phyloP scores from a whole-genome alignment of 2,113 vertebrate species.

The Galemys pyrenaicus region DNA sequence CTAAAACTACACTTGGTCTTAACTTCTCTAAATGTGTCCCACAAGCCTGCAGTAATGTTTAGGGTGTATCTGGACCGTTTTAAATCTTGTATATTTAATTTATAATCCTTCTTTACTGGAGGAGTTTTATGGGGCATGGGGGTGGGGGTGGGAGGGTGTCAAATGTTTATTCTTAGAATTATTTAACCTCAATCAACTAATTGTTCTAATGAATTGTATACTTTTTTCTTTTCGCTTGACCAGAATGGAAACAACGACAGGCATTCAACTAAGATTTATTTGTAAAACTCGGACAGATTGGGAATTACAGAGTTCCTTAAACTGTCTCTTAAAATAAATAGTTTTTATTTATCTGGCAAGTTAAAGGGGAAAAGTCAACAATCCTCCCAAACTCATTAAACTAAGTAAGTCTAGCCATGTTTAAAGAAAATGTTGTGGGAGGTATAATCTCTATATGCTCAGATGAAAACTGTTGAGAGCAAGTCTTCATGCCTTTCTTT shows the following conservation, averaged over 20 bases:
- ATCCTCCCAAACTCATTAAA: constrained; percentile 52
- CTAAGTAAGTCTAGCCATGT: constrained; percentile 58
- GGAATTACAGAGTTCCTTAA: constrained; percentile 68
- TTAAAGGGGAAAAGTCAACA: constrained; percentile 67
- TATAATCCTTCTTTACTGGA: constrained; percentile 54
- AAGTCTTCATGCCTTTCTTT: constrained; percentile 13
- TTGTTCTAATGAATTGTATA: constrained; percentile 71
- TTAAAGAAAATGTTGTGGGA: constrained; percentile 63
- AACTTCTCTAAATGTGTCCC: constrained; percentile 65
- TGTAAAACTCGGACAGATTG: constrained; percentile 58
- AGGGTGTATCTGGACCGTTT: constrained; percentile 48
- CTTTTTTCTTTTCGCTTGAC: constrained; percentile 35
- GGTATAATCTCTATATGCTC: constrained; percentile 40
- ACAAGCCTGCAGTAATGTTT: constrained; percentile 56
- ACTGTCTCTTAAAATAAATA: constrained; percentile 78
- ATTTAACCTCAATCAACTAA: constrained; percentile 71
- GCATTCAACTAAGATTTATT: constrained; percentile 66
- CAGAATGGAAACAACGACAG: constrained; percentile 61
- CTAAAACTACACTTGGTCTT: constrained; percentile 53
- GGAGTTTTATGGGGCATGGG: constrained; percentile 52
- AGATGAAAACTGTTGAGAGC: constrained; percentile 53
- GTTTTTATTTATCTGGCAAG: constrained; percentile 64
- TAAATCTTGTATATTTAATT: constrained; percentile 55
- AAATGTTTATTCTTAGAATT: constrained; percentile 70
- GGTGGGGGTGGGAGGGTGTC: constrained; percentile 1